Evolutionary conservation across 2,797 vertebrate species (phyloP).

Genomic region (Avahi laniger): DNA sequence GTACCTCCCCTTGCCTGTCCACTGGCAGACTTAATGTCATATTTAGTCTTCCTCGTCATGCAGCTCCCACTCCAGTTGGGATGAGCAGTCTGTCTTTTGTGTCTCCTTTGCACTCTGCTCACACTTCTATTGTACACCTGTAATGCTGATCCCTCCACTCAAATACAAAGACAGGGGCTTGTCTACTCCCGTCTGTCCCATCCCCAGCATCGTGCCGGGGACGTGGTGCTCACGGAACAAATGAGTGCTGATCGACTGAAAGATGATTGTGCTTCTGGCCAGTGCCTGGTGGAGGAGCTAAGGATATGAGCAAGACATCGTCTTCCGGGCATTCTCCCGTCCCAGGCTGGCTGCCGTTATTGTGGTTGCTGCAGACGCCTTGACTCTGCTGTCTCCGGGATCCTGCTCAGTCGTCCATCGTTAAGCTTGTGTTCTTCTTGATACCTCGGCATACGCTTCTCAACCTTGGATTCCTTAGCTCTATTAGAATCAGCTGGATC

Average conservation of each 20-base stretch:
- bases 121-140: rapidly evolving
- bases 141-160: neutral
- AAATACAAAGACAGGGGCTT: neutral
- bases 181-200: too few species aligned
- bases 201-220: rapidly evolving
- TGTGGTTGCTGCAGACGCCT: too few species aligned
- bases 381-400: rapidly evolving
- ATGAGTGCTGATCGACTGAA: rapidly evolving
- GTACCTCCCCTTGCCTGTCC: neutral
- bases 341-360: rapidly evolving
- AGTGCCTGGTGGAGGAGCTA: neutral
- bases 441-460: neutral
- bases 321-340: neutral
- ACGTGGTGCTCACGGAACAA: rapidly evolving
- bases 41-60: neutral
- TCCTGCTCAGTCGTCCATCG: neutral
- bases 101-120: neutral
- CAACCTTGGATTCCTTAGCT: neutral
- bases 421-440: neutral
- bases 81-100: neutral
- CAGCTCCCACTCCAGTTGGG: neutral
- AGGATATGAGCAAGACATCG: too few species aligned
- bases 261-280: neutral
- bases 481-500: neutral
- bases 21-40: neutral